Percentiles rank a stretch among this genome's conserved stretches.
Conservation (phyloP, 2,888 invertebrate species). For the Colostygia pectinataria region DNA sequence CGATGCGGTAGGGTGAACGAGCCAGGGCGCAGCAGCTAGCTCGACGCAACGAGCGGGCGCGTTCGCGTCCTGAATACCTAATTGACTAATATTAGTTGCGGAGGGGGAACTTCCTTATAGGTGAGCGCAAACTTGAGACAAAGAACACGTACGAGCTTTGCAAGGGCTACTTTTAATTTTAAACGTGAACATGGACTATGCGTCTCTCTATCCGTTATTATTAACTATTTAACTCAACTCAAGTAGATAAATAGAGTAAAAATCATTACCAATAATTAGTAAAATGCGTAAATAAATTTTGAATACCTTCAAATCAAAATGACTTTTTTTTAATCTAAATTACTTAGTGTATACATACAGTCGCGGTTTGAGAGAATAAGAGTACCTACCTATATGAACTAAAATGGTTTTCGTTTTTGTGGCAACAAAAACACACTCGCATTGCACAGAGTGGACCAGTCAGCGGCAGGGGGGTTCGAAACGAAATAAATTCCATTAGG, state of each 20-base stretch:
- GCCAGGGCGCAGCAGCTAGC: conserved; percentile 47
- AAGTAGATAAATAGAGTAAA: no score
- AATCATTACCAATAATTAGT: no score
- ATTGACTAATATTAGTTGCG: conserved; percentile 80
- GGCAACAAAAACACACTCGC: conserved; percentile 30
- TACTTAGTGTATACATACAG: no score
- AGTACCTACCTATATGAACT: no score
- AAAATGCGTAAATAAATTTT: no score
- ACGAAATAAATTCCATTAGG: conserved; percentile 77
- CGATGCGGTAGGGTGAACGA: conserved; percentile 44
- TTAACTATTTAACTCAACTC: no score
- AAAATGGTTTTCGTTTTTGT: conserved; percentile 13
- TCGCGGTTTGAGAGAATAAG: no score
- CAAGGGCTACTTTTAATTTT: conserved; percentile 71
- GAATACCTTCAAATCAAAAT: no score
- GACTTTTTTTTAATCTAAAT: no score
- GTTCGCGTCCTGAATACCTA: conserved; percentile 79
- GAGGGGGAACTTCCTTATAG: conserved; percentile 73
- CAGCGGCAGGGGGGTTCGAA: conserved; percentile 47
- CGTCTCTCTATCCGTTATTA: conserved; percentile 24
- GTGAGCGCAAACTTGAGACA: conserved; percentile 76
- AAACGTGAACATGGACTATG: conserved; percentile 52
- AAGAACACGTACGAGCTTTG: conserved; percentile 73
- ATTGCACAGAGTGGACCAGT: conserved; percentile 36
- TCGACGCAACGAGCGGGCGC: conserved; percentile 64